Base-by-base conservation (phyloP, 2,888 invertebrate species). In the Epirrhoe alternata region DNA sequence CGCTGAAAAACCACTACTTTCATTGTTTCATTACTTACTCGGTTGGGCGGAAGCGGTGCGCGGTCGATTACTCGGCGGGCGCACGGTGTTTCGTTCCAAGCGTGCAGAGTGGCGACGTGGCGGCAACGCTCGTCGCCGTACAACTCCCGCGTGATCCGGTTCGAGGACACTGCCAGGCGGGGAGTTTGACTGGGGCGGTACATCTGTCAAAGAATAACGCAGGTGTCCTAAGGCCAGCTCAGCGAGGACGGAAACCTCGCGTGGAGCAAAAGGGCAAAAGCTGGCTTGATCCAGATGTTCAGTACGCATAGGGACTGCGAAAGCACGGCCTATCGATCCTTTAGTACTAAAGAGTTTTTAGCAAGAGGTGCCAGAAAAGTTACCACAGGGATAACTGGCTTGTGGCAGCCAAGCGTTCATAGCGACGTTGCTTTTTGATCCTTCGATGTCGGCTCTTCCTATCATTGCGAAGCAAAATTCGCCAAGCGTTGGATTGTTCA, bases 381-480 rank as follows among this genome's bases (percentile, higher is more conserved):
- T 95, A 94, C 95, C 94, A 95, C 94, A 94, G 95, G 95, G 94
- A 95, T 95, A 95, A 94, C 94, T 95, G 94, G 93, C 93, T 94
- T 94, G 94, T 94, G 94, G 94, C 94, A 92, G 94, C 94, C 91
- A 90, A 94, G 33, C 35, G 35, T 35, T 35, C 35, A 35, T 35
- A 35, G 35, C 35, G 35, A 35, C 35, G 35, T 35, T 35, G 35
- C 35, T 35, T 35, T 35, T 95, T 95, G 94, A 95, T 95, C 94
- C 92, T 94, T 95, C 94, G 94, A 95, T 95, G 94, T 95, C 95
- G 95, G 94, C 95, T 95, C 94, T 95, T 95, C 95, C 95, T 95
- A 95, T 95, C 95, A 95, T 95, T 94, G 94, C 91, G 94, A 95
- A 95, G 95, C 95, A 94, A 94, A 95, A 95, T 94, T 95, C 94